Evolutionary conservation across 1,140 invertebrate species (phyloP).

Genomic region (Pteromalus puparum): DNA sequence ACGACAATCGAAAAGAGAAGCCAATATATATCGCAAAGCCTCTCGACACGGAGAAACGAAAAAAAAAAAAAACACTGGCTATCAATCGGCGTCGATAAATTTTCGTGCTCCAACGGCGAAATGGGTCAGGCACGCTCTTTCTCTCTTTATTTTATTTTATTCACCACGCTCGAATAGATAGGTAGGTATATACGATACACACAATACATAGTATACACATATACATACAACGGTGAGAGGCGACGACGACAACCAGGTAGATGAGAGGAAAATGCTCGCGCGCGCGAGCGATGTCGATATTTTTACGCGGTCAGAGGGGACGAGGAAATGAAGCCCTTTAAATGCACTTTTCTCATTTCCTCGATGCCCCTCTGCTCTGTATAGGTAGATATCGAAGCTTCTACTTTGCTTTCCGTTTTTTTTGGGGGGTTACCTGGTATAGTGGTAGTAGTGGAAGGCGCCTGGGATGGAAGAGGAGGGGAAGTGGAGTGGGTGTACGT

Average conservation of each 20-base stretch:
- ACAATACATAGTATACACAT: neutral
- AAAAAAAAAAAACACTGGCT: neutral
- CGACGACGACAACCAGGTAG: neutral
- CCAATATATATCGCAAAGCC: no score
- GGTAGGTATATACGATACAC: neutral
- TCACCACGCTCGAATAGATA: neutral
- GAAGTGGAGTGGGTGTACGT: no score
- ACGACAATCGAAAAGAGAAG: no score
- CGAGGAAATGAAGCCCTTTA: slow-evolving; percentile 42
- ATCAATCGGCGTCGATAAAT: slow-evolving; percentile 8
- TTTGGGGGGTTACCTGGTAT: neutral
- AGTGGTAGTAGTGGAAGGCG: no score
- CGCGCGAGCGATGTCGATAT: neutral
- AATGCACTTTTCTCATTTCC: slow-evolving; percentile 43
- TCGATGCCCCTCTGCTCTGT: neutral
- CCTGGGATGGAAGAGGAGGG: no score
- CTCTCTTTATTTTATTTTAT: neutral
- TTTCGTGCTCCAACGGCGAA: slow-evolving; percentile 11
- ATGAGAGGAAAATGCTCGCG: neutral
- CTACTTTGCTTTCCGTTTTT: neutral
- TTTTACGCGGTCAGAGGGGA: neutral
- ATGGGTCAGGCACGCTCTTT: neutral
- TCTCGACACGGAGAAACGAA: neutral
- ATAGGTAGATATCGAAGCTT: neutral
- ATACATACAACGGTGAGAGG: neutral